A percentile compares a stretch with the other conserved stretches of the same genome.
These are phyloP conservation scores for Nothobranchius kuhntae DNA, from an alignment of 2,113 vertebrate genomes.

Conservation along the genomic window DNA sequence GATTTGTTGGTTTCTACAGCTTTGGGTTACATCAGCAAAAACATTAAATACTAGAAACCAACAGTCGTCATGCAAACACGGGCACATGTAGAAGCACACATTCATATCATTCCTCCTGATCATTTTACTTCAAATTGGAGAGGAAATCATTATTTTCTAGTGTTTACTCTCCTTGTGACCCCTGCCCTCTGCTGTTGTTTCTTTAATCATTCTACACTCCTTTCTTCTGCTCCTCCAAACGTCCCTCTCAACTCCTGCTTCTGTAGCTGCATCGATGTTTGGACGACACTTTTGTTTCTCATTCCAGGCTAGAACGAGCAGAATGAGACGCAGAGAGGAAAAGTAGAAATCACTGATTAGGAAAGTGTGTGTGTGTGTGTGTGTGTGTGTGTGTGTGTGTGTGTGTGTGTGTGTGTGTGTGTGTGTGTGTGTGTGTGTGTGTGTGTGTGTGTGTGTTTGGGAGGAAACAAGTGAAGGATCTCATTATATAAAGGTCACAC, in stretches of 20 bases:
- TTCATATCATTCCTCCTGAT: not conserved
- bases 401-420: constrained; percentile 13
- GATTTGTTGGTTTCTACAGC: too few relatives aligned
- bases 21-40: too few relatives aligned
- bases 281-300: constrained; percentile 4
- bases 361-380: constrained; percentile 6
- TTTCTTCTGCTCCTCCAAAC: constrained; percentile 45
- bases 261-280: not conserved
- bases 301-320: constrained; percentile 17
- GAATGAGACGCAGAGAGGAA: not conserved
- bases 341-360: constrained; percentile 12
- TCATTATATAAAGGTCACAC: constrained; percentile 61
- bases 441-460: constrained; percentile 9
- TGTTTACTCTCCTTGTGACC: constrained; percentile 20
- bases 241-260: constrained; percentile 36
- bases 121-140: constrained; percentile 23
- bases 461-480: constrained; percentile 5
- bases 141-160: constrained; percentile 7
- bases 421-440: constrained; percentile 5
- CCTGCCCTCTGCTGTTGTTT: not conserved
- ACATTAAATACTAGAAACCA: too few relatives aligned
- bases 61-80: too few relatives aligned
- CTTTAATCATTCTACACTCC: constrained; percentile 50
- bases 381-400: constrained; percentile 6
- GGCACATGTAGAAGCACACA: too few relatives aligned